Conservation (phyloP, 2,888 invertebrate genomes). For the Oscheius sp. region DNA sequence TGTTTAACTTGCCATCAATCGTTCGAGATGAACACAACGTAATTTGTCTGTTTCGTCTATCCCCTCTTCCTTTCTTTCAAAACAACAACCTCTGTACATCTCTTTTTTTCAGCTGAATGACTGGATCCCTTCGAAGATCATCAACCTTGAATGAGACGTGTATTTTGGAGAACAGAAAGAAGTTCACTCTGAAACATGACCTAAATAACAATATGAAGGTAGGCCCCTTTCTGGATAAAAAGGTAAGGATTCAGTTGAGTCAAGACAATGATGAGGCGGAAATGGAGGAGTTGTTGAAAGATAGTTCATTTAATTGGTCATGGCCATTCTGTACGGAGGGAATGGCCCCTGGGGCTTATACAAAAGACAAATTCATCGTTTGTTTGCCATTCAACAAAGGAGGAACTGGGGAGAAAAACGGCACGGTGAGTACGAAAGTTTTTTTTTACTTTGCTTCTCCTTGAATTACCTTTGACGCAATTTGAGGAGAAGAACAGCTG, state of each 20-base stretch:
- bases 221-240: background rate
- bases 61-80: background rate
- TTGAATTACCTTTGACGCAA: background rate
- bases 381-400: constrained; percentile 67
- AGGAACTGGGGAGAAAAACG: constrained; percentile 65
- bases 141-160: constrained; percentile 50
- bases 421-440: constrained; percentile 57
- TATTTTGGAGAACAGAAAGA: constrained; percentile 38
- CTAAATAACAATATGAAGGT: constrained; percentile 43
- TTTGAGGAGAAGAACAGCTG: background rate
- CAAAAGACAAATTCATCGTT: constrained; percentile 62
- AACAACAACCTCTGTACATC: background rate
- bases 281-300: constrained; percentile 30
- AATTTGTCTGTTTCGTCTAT: background rate
- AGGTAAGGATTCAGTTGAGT: background rate
- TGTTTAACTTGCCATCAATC: no score
- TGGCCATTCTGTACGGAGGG: constrained; percentile 67
- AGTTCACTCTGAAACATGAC: constrained; percentile 46
- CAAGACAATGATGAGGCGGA: constrained; percentile 24
- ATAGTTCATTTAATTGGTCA: constrained; percentile 61
- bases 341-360: constrained; percentile 64
- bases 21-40: no score
- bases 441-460: no score
- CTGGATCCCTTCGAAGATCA: constrained; percentile 21
- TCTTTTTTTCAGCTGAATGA: background rate